These are phyloP conservation scores for Otolemur garnettii DNA, from an alignment of 2,113 vertebrate genomes.

Conservation along the genomic window DNA sequence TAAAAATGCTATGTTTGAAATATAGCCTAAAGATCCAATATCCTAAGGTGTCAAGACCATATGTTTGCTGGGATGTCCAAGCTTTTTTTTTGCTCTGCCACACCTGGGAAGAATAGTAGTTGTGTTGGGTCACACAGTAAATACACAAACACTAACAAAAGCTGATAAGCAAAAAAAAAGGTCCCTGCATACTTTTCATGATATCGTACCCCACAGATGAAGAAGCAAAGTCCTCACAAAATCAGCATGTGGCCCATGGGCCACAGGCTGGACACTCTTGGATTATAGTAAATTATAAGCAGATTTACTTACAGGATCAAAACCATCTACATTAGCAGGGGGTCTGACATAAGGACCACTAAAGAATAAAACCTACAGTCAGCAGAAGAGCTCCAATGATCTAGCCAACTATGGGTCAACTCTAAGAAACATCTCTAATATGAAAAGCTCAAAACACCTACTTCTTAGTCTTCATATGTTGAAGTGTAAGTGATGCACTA, in stretches of 20 bases:
- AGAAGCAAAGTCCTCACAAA: too few species aligned
- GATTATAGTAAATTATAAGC: background rate
- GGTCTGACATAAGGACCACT: background rate
- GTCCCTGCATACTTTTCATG: too few species aligned
- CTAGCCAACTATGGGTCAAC: background rate
- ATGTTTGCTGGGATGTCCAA: background rate
- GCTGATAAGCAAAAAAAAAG: too few species aligned
- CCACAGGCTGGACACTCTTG: too few species aligned
- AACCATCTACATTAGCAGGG: background rate
- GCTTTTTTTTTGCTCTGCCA: too few species aligned
- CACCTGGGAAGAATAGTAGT: too few species aligned
- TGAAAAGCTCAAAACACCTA: slow-evolving; percentile 4
- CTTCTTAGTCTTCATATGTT: background rate
- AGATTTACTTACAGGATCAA: slow-evolving; percentile 25
- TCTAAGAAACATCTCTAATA: background rate
- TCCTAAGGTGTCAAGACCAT: background rate
- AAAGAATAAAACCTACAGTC: background rate
- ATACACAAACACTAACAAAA: too few species aligned
- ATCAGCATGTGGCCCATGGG: too few species aligned
- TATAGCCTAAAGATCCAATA: background rate
- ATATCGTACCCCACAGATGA: too few species aligned
- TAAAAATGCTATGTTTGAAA: slow-evolving; percentile 3
- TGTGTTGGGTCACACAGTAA: too few species aligned
- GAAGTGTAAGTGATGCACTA: background rate
- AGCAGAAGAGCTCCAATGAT: background rate